Evolutionary conservation across 1,140 invertebrate species (phyloP).

Genomic region (Ips typographus): DNA sequence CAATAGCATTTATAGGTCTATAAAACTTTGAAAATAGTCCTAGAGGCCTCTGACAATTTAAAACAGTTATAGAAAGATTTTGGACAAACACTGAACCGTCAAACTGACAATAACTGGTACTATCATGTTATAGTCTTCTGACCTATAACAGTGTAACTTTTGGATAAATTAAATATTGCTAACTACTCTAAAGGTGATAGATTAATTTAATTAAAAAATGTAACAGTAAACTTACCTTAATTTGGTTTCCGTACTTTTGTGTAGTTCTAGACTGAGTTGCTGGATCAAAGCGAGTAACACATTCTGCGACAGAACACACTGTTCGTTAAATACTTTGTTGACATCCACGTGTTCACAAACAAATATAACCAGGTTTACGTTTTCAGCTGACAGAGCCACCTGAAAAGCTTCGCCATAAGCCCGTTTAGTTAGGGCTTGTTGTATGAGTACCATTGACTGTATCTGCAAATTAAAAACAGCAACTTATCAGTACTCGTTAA

Average conservation of each 20-base stretch:
- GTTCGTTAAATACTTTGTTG: slow-evolving; percentile 69
- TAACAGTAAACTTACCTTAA: slow-evolving; percentile 64
- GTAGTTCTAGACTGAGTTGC: slow-evolving; percentile 86
- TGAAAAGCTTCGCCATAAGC: slow-evolving; percentile 87
- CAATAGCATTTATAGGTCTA: too few species aligned
- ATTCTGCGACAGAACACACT: slow-evolving; percentile 76
- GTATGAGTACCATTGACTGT: slow-evolving; percentile 67
- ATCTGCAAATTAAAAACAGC: slow-evolving; percentile 24
- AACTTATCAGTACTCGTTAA: too few species aligned
- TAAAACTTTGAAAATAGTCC: too few species aligned
- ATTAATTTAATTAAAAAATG: too few species aligned
- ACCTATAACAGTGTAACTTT: too few species aligned
- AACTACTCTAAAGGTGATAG: too few species aligned
- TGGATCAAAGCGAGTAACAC: slow-evolving; percentile 90
- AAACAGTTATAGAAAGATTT: too few species aligned
- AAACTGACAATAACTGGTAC: too few species aligned
- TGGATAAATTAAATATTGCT: too few species aligned
- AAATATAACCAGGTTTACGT: slow-evolving; percentile 79
- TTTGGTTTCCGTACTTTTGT: slow-evolving; percentile 82
- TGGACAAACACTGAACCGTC: too few species aligned
- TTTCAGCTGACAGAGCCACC: slow-evolving; percentile 82
- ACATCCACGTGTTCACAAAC: slow-evolving; percentile 82
- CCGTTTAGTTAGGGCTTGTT: slow-evolving; percentile 70
- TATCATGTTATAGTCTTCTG: too few species aligned
- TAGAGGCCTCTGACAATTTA: too few species aligned